Evolutionary conservation across 1,140 invertebrate genomes (phyloP).

Genomic region (Macrosteles quadrilineatus): DNA sequence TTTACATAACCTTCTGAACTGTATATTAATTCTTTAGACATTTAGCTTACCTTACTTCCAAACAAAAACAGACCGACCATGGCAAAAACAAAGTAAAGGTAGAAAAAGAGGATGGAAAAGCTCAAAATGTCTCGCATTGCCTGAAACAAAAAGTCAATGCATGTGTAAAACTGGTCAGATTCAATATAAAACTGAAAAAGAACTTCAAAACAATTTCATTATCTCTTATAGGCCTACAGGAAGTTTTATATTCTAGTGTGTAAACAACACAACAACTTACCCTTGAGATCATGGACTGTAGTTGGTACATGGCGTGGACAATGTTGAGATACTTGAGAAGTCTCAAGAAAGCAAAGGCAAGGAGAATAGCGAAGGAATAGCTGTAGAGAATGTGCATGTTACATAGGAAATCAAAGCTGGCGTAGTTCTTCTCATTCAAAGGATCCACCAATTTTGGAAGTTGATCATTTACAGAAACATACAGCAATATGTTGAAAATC

Average conservation of each 20-base stretch:
- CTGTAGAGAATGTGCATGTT: constrained; percentile 4
- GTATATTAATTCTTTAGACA: too few relatives aligned
- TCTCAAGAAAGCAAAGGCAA: constrained; percentile 15
- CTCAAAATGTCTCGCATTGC: constrained; percentile 73
- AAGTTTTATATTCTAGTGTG: too few relatives aligned
- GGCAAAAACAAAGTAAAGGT: constrained; percentile 79
- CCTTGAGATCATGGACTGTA: constrained; percentile 3
- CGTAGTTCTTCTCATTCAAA: background rate
- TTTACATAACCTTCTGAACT: too few relatives aligned
- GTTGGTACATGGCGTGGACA: constrained; percentile 20
- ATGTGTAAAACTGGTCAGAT: too few relatives aligned
- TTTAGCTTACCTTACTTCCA: constrained; percentile 65
- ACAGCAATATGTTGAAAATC: background rate
- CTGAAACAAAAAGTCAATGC: constrained; percentile 48
- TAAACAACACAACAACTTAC: too few relatives aligned
- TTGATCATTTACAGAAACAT: background rate
- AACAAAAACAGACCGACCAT: constrained; percentile 70
- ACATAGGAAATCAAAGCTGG: constrained; percentile 13
- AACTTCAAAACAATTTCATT: background rate
- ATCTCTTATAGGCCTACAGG: too few relatives aligned
- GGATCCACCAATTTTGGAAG: background rate
- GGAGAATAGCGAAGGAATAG: constrained; percentile 1
- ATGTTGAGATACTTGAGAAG: constrained; percentile 22
- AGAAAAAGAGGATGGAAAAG: constrained; percentile 80
- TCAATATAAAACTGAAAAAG: constrained; percentile 12